phyloP scores from a whole-genome alignment of 2,113 vertebrate genomes.

The Ceyx cyanopectus region DNA sequence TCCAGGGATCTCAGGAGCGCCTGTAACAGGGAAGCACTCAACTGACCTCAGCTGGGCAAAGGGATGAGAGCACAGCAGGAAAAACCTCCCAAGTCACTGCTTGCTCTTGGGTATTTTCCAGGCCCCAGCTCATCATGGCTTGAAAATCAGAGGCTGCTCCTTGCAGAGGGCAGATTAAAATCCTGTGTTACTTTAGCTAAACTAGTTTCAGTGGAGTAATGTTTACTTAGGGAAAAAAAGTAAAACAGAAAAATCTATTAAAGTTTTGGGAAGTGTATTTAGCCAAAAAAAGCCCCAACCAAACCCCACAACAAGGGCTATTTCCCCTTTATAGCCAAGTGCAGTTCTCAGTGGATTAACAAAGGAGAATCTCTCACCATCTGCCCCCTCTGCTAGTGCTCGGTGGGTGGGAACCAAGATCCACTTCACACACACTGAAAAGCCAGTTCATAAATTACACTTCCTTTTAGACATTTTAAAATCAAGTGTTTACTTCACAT shows the following conservation, averaged over 20 bases:
- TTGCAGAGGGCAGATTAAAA: background rate
- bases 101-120: background rate
- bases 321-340: background rate
- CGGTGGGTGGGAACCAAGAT: rapidly evolving
- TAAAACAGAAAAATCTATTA: background rate
- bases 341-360: background rate
- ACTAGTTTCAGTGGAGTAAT: background rate
- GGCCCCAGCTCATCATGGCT: background rate
- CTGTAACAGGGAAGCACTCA: background rate
- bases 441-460: background rate
- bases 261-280: background rate
- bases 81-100: background rate
- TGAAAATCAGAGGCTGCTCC: background rate
- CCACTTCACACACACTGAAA: background rate
- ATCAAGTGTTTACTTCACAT: background rate
- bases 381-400: background rate
- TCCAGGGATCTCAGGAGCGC: background rate
- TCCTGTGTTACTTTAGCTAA: background rate
- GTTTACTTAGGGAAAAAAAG: background rate
- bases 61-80: background rate
- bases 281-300: background rate
- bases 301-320: background rate
- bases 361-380: background rate
- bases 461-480: background rate
- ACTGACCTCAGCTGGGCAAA: background rate